Conservation (phyloP, 2,797 vertebrate species). For the Manis crassicaudata region DNA sequence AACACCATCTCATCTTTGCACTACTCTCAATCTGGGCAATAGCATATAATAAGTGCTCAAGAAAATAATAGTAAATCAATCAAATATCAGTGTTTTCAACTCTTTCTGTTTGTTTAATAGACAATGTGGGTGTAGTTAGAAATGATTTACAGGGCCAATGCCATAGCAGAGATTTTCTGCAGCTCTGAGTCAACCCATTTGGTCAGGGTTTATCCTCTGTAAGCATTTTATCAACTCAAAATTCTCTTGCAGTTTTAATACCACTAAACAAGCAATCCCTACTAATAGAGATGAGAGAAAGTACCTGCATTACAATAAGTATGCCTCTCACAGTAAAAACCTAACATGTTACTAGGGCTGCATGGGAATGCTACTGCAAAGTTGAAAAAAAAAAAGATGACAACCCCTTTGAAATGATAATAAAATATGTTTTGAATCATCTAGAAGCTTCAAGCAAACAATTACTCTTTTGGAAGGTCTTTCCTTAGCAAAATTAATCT, state of each 20-base stretch:
- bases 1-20: neutral
- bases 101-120: neutral
- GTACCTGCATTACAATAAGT: neutral
- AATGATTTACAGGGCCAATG: neutral
- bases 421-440: conserved; percentile 69
- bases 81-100: neutral
- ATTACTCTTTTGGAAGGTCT: conserved; percentile 63
- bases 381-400: conserved; percentile 18
- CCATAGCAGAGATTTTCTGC: neutral
- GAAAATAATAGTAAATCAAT: conserved; percentile 10
- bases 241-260: neutral
- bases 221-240: neutral
- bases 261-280: neutral
- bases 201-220: neutral
- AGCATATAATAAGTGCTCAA: neutral
- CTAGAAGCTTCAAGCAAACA: conserved; percentile 50
- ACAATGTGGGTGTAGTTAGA: neutral
- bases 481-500: conserved; percentile 72
- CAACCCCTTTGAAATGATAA: conserved; percentile 65
- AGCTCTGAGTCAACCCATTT: neutral
- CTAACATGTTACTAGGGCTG: neutral
- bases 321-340: conserved; percentile 36
- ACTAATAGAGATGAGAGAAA: conserved; percentile 20
- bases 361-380: conserved; percentile 49
- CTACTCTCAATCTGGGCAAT: neutral